These are phyloP conservation scores for Abrostola triplasia DNA, from an alignment of 2,888 invertebrate genomes.

Conservation along the genomic window DNA sequence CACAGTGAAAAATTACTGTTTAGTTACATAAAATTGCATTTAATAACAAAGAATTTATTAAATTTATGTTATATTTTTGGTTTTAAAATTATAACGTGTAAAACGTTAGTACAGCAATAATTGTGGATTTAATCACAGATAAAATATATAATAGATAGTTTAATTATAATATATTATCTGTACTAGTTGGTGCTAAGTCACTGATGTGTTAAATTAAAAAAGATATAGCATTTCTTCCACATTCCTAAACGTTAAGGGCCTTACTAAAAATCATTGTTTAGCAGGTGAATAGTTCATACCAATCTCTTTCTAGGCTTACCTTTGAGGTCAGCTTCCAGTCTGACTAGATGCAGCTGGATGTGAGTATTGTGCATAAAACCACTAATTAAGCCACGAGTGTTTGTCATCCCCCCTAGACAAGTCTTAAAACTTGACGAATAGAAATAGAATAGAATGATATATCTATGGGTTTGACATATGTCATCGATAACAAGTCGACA, in stretches of 20 bases:
- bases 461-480: too few species aligned
- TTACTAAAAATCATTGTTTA: too few species aligned
- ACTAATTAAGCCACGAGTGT: too few species aligned
- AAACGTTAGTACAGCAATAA: conserved; percentile 34
- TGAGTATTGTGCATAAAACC: too few species aligned
- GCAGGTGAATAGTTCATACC: too few species aligned
- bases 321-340: too few species aligned
- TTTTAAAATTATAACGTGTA: conserved; percentile 6
- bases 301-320: too few species aligned
- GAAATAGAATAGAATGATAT: too few species aligned
- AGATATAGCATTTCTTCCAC: conserved; percentile 62
- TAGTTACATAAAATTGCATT: conserved; percentile 5
- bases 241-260: conserved; percentile 56
- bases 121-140: conserved; percentile 20
- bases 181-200: conserved; percentile 51
- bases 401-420: too few species aligned
- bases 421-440: too few species aligned
- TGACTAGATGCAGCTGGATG: too few species aligned
- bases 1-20: conserved; percentile 28
- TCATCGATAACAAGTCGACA: too few species aligned
- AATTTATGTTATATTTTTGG: conserved; percentile 4
- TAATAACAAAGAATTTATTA: conserved; percentile 12
- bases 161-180: conserved; percentile 22
- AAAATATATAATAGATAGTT: conserved; percentile 21
- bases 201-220: conserved; percentile 24